These are phyloP conservation scores for Tursiops truncatus DNA, from an alignment of 2,113 vertebrate species.

Conservation along the genomic window DNA sequence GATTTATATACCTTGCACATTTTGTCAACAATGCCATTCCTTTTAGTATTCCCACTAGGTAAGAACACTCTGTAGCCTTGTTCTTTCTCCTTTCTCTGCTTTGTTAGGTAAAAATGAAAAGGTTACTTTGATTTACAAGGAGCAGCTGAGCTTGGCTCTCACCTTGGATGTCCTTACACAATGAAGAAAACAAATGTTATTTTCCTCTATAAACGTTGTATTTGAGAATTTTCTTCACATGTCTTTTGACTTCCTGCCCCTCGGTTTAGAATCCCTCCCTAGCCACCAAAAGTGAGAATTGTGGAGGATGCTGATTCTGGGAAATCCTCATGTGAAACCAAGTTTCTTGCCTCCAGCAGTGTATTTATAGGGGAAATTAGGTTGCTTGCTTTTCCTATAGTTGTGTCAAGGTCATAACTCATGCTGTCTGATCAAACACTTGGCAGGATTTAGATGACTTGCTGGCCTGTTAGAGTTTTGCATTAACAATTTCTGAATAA, in stretches of 20 bases:
- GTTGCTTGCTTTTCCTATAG: slow-evolving; percentile 15
- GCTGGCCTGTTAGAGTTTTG: slow-evolving; percentile 14
- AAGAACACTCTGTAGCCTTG: slow-evolving; percentile 1
- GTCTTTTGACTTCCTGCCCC: slow-evolving; percentile 36
- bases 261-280: not conserved
- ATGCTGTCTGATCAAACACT: slow-evolving; percentile 24
- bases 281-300: not conserved
- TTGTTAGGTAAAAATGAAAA: slow-evolving; percentile 56
- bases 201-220: slow-evolving; percentile 8
- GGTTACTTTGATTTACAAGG: slow-evolving; percentile 62
- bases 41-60: not conserved
- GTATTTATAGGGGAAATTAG: not conserved
- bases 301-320: not conserved
- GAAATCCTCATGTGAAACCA: slow-evolving; percentile 45
- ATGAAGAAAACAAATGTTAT: slow-evolving; percentile 57
- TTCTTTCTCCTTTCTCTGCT: not conserved
- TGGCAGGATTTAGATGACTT: slow-evolving; percentile 29
- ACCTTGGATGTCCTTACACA: slow-evolving; percentile 38
- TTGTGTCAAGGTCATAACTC: slow-evolving; percentile 37
- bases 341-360: slow-evolving; percentile 46
- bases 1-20: slow-evolving; percentile 37
- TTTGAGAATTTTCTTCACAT: slow-evolving; percentile 48
- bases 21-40: slow-evolving; percentile 46
- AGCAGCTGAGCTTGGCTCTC: slow-evolving; percentile 36
- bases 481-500: slow-evolving; percentile 40